A percentile compares a stretch with the other conserved stretches of the same genome.
These are phyloP conservation scores for Zootermopsis nevadensis DNA, from an alignment of 2,888 invertebrate species.

Conservation along the genomic window DNA sequence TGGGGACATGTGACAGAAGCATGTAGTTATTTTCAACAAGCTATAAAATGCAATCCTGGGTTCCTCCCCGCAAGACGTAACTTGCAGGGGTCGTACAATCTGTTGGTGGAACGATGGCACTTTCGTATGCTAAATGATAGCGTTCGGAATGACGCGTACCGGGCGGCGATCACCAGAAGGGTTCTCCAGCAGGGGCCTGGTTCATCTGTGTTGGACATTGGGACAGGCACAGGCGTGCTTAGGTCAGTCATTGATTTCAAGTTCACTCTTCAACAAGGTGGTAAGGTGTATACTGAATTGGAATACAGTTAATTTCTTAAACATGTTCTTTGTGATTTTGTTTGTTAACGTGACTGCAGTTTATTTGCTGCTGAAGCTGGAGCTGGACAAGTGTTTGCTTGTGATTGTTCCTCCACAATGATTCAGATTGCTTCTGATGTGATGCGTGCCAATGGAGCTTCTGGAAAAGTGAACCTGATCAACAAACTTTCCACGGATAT, in stretches of 20 bases:
- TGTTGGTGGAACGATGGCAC: slow-evolving; percentile 82
- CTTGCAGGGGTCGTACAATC: slow-evolving; percentile 74
- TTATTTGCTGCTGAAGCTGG: slow-evolving; percentile 72
- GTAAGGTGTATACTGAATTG: too few relatives aligned
- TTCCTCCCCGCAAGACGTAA: slow-evolving; percentile 73
- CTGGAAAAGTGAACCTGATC: slow-evolving; percentile 65
- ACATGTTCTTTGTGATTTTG: too few relatives aligned
- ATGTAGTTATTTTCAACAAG: slow-evolving; percentile 68
- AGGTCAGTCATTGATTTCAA: slow-evolving; percentile 59
- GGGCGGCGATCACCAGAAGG: slow-evolving; percentile 70
- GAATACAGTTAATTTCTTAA: too few relatives aligned
- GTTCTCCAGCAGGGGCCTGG: slow-evolving; percentile 64
- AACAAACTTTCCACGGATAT: slow-evolving; percentile 72
- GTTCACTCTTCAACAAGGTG: too few relatives aligned
- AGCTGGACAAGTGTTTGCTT: slow-evolving; percentile 71
- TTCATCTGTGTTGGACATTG: slow-evolving; percentile 75
- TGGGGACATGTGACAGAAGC: slow-evolving; percentile 69
- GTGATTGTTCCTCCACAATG: slow-evolving; percentile 76
- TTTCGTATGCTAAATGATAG: slow-evolving; percentile 85
- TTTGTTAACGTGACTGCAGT: slow-evolving; percentile 59
- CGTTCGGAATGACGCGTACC: slow-evolving; percentile 74
- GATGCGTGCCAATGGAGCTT: slow-evolving; percentile 64
- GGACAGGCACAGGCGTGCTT: slow-evolving; percentile 81
- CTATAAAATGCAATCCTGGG: slow-evolving; percentile 65
- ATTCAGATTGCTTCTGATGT: slow-evolving; percentile 70